Percentiles rank a stretch among this genome's conserved stretches.
These are phyloP conservation scores for Amphiprion percula DNA, from an alignment of 2,113 vertebrate genomes.

Conservation along the genomic window DNA sequence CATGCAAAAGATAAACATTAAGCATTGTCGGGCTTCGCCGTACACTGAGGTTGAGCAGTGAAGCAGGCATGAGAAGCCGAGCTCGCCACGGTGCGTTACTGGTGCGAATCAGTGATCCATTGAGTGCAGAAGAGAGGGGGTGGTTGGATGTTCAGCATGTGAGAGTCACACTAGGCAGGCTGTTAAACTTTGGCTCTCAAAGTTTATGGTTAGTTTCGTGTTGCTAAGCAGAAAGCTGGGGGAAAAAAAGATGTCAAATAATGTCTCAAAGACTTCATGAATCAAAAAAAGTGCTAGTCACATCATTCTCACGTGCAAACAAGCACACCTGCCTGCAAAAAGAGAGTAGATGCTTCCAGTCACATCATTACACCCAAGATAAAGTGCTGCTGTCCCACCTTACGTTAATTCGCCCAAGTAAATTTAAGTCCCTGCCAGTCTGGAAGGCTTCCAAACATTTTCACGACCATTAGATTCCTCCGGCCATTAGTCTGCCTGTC, in stretches of 20 bases:
- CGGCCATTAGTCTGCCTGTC: slow-evolving; percentile 54
- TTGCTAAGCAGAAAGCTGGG: neutral
- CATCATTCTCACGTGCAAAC: too few relatives aligned
- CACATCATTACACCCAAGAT: slow-evolving; percentile 48
- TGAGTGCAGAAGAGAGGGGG: slow-evolving; percentile 30
- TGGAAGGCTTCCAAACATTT: slow-evolving; percentile 75
- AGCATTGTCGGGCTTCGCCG: slow-evolving; percentile 37
- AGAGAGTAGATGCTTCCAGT: too few relatives aligned
- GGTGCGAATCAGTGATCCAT: slow-evolving; percentile 77
- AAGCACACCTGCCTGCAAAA: too few relatives aligned
- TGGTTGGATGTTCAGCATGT: slow-evolving; percentile 57
- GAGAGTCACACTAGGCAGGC: slow-evolving; percentile 71
- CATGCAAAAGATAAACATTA: slow-evolving; percentile 65
- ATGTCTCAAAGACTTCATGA: too few relatives aligned
- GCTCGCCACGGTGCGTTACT: slow-evolving; percentile 61
- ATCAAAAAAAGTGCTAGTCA: too few relatives aligned
- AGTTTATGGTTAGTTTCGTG: slow-evolving; percentile 56
- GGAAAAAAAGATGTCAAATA: too few relatives aligned
- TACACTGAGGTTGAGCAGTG: slow-evolving; percentile 56
- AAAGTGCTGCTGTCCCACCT: slow-evolving; percentile 58
- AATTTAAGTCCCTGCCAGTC: slow-evolving; percentile 54
- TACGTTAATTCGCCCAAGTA: slow-evolving; percentile 60
- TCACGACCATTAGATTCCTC: slow-evolving; percentile 67
- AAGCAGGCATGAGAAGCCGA: slow-evolving; percentile 52
- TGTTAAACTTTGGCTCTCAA: slow-evolving; percentile 75